Base-by-base conservation (phyloP, 2,113 vertebrate genomes). In the Scomber colias region DNA sequence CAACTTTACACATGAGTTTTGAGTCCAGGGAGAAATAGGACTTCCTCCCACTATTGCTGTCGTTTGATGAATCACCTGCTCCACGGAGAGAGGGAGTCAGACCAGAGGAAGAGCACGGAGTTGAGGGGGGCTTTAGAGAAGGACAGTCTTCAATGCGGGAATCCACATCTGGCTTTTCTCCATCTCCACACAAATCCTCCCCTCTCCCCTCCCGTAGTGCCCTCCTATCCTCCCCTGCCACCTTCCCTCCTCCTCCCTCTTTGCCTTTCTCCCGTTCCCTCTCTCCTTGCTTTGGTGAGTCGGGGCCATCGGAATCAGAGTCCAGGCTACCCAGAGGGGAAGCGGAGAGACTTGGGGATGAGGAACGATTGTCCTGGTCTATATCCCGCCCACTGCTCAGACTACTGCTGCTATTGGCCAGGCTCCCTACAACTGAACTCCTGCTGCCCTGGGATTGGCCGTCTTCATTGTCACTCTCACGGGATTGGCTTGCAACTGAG, bases 341-440 rank as follows among this genome's bases (percentile, higher is more conserved):
- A 83, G 98, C 96, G 0, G 95, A 95, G 77, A 96, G 94, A 35
- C 98, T 99, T 24, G 98, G 98, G 0, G 98, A 99, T 3, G 98
- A 99, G 94, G 98, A 99, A 69, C 98, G 96, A 94, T 99, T 99
- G 86, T 99, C 98, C 95, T 99, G 98, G 94, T 99, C 98, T 72
- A 99, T 99, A 76, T 99, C 98, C 69, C 97, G 93, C 31, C 97
- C 98, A 80, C 98, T 98, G 53, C 97, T 99, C 92, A 98, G 94
- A 82, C 96, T 97, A 79, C 98, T 97, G 75, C 97, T 97, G 82
- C 98, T 98, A 83, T 98, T 98, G 0, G 97, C 97, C 90, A 98
- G 94, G 91, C 98, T 99, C 81, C 97, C 96, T 44, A 97, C 97
- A 16, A 97, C 97, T 40, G 97, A 95, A 85, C 98, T 98, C 82